Evolutionary conservation across 2,113 vertebrate species (phyloP), one percentile per base, ranked within the genome.

Genomic region (Bubalus kerabau): DNA sequence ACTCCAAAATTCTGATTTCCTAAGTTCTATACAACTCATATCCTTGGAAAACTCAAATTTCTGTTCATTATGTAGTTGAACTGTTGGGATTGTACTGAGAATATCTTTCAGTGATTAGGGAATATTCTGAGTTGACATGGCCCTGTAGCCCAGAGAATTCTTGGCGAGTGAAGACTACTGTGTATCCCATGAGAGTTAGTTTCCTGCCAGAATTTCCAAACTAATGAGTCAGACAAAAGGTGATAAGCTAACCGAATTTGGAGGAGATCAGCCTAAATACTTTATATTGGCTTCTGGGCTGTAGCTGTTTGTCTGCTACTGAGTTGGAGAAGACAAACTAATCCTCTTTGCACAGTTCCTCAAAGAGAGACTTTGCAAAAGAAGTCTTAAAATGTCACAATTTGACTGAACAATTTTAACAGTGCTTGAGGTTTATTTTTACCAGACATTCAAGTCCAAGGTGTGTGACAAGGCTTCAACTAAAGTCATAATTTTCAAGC

Each of bases 391-490:
- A 86, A 87, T 89, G 86, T 96, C 8, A 26, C 21, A 46, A 50
- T 67, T 85, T 81, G 54, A 85, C 2, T 80, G 23, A 78, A 2
- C 17, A 90, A 62, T 96, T 95, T 94, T 80, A 86, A 91, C 10
- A 86, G 21, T 87, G 59, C 30, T 88, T 92, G 15, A 86, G 26
- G 94, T 97, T 96, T 9, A 78, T 80, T 97, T 95, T 95, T 95
- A 91, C n/a, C 67, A 91, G 76, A 81, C 19, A 91, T 50, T 91
- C 23, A 95, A 93, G 78, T 64, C 54, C 74, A 67, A 96, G 16
- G 28, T 96, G 5, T 92, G 7, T 83, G 48, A 76, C 21, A 40
- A 96, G 30, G 36, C 36, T 95, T 83, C 36, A 90, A 92, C 23
- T 92, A 64, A 84, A 88, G 64, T 28, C 23, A 85, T 62, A 21